phyloP scores from a whole-genome alignment of 2,888 invertebrate genomes.

The Dryocosmus kuriphilus region DNA sequence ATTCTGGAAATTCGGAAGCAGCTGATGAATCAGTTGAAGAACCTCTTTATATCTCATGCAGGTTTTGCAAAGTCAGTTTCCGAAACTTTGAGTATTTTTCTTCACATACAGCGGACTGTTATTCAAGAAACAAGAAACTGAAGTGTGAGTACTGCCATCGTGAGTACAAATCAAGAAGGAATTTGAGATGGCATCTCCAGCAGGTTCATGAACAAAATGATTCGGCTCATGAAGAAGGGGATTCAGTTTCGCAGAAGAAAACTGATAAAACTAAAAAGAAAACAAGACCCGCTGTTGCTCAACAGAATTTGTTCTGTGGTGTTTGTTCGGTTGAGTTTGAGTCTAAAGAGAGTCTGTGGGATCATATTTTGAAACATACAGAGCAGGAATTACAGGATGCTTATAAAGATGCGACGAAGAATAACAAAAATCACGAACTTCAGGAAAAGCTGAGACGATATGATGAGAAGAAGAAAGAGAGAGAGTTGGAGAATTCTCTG shows the following conservation, averaged over 20 bases:
- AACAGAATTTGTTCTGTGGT: conserved; percentile 55
- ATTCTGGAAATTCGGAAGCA: background rate
- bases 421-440: conserved; percentile 46
- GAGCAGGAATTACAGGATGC: conserved; percentile 64
- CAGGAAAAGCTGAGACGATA: background rate
- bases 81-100: background rate
- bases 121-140: background rate
- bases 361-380: conserved; percentile 68
- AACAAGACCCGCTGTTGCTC: background rate
- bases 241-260: background rate
- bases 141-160: background rate
- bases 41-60: background rate
- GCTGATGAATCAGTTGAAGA: no score
- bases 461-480: background rate
- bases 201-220: background rate
- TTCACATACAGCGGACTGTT: background rate
- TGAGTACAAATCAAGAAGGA: background rate
- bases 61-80: conserved; percentile 17
- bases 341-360: conserved; percentile 58
- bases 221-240: background rate
- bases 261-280: background rate
- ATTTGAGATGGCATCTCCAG: background rate
- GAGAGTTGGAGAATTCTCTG: conserved; percentile 5
- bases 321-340: conserved; percentile 63
- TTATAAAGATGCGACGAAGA: conserved; percentile 52